A percentile compares a stretch with the other conserved stretches of the same genome.
These are phyloP conservation scores for Blastobasis adustella DNA, from an alignment of 2,888 invertebrate species.

Conservation along the genomic window DNA sequence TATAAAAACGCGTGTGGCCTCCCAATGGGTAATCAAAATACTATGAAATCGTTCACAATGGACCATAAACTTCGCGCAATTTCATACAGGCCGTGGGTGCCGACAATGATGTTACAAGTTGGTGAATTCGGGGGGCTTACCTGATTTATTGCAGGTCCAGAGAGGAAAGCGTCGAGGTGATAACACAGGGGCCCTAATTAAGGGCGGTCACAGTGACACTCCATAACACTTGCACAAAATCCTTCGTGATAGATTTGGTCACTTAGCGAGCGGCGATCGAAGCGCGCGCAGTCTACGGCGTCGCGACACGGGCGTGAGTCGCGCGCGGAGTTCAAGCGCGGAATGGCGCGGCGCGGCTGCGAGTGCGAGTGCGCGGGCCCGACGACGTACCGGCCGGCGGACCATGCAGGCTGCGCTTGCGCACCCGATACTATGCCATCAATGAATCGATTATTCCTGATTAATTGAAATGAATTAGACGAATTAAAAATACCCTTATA, in stretches of 20 bases:
- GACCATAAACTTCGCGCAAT: conserved; percentile 35
- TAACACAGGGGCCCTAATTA: too few species aligned
- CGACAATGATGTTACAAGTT: conserved; percentile 8
- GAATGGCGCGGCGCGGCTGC: conserved; percentile 35
- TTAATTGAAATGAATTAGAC: too few species aligned
- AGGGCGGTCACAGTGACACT: conserved; percentile 60
- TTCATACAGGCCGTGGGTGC: conserved; percentile 15
- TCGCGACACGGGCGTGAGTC: conserved; percentile 53
- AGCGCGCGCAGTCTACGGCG: conserved; percentile 48
- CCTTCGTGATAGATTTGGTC: conserved; percentile 29
- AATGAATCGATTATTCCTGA: background rate
- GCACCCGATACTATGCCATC: background rate
- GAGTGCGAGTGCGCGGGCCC: conserved; percentile 16
- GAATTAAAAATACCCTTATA: too few species aligned
- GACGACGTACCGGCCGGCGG: conserved; percentile 8
- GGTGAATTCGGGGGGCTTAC: conserved; percentile 28
- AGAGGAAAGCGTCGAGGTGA: conserved; percentile 1
- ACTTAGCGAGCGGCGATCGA: conserved; percentile 23
- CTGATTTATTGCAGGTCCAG: conserved; percentile 31
- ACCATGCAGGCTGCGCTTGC: conserved; percentile 6
- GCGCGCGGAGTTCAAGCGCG: conserved; percentile 66
- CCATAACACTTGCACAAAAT: conserved; percentile 55
- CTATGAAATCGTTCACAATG: conserved; percentile 37
- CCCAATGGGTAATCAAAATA: conserved; percentile 22
- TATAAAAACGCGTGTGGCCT: conserved; percentile 20